Base-by-base conservation (phyloP, 1,140 invertebrate species). In the Palaemon carinicauda region DNA sequence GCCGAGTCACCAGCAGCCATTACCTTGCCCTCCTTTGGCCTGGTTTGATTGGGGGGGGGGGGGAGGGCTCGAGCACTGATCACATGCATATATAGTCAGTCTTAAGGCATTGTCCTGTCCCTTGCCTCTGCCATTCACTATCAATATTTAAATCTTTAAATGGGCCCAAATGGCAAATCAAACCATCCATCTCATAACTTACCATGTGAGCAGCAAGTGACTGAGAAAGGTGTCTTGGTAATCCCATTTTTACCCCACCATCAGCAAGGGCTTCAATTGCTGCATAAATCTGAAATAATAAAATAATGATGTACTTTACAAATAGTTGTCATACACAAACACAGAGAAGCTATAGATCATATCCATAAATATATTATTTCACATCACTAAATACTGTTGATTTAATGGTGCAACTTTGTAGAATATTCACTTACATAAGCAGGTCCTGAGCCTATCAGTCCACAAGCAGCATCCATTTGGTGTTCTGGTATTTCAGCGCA, bases 361-460 rank as follows among this genome's bases (percentile, higher is more conserved):
- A 41, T 9, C 1, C 41, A 5, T 9, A 0, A 41, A 12, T 41
- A 9, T 12, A 41, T 4, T 41, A n/a, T 24, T 69, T 17, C 51
- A 31, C 31, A 75, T 17, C 24, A 77, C 21, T n/a, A 65, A 1
- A 19, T 0, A 60, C 56, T 14, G 56, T n/a, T n/a, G n/a, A n/a
- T n/a, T n/a, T n/a, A n/a, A 41, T 29, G 33, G 75, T 4, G 51
- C 33, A 78, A 50, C 10, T 3, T 14, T 53, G 17, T 80, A 19
- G 10, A 24, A n/a, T 52, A 74, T 27, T 24, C 41, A 87, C 85
- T 74, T 60, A 87, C 85, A 93, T 99, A 99, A 90, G 98, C 98
- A 0, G 98, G 98, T 52, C 98, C 98, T 89, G 97, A 98, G 17
- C 97, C 97, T 91, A 96, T 97, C 0, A 99, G 91, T 0, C 96